Conservation (phyloP, 2,888 invertebrate species). For the Trichogramma evanescens region DNA sequence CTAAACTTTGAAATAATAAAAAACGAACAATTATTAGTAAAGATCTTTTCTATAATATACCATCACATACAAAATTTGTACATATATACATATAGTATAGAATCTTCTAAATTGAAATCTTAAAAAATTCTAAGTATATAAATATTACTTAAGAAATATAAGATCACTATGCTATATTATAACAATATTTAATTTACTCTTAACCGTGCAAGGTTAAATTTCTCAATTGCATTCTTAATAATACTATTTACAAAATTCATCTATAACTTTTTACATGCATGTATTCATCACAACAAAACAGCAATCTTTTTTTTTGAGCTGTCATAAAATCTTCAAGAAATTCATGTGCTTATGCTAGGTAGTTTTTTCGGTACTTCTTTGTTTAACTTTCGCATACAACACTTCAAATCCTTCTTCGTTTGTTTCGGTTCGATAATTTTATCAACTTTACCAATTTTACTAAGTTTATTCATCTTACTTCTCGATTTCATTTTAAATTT, state of each 20-base stretch:
- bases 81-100: conserved; percentile 17
- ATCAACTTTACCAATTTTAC: conserved; percentile 7
- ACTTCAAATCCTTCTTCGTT: neutral
- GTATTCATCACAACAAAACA: conserved; percentile 10
- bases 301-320: conserved; percentile 1
- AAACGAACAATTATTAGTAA: conserved; percentile 13
- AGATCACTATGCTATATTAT: conserved; percentile 9
- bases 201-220: conserved; percentile 13
- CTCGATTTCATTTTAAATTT: conserved; percentile 10
- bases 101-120: conserved; percentile 13
- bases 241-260: conserved; percentile 15
- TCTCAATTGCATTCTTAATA: conserved; percentile 7
- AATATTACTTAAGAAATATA: conserved; percentile 14
- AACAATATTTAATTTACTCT: conserved; percentile 18
- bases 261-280: conserved; percentile 5
- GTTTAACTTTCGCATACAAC: neutral
- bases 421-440: conserved; percentile 14
- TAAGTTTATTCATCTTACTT: neutral
- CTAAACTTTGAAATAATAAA: conserved; percentile 16
- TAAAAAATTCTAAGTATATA: conserved; percentile 19
- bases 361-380: conserved; percentile 9
- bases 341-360: conserved; percentile 7
- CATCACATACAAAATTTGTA: conserved; percentile 17
- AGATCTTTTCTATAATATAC: conserved; percentile 15
- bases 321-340: conserved; percentile 10